Evolutionary conservation across 2,888 invertebrate genomes (phyloP), one percentile per base, ranked within the genome.

Genomic region (Alitta virens): DNA sequence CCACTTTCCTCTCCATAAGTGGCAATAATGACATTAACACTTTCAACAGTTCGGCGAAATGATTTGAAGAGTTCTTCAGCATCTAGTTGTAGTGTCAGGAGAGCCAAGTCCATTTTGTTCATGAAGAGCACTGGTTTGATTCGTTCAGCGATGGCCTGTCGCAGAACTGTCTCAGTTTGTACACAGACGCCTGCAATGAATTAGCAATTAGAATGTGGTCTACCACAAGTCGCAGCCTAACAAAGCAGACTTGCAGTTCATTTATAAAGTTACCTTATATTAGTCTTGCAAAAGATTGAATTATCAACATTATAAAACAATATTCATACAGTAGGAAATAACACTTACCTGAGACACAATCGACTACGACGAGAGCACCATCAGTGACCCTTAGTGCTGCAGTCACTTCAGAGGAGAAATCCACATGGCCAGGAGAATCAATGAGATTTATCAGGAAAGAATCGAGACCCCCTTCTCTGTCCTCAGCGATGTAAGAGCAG

Each of bases 361-460:
- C 99, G 7, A 99, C 99, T 56, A 99, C 99, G 60, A 99, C 99
- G 65, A 99, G 89, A 76, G 99, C 99, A 83, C 99, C 99, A 85
- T 99, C 99, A 79, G 99, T 99, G 56, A 99, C 99, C 87, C 99
- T 94, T 71, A 99, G 91, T 74, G 99, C 99, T 77, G 99, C 99
- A 60, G 99, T 99, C 72, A 99, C 99, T 86, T 99, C 98, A 71
- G 95, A 96, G 2, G 98, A 98, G 87, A 99, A 99, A 85, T 99
- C 99, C 80, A 99, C 99, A 91, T 99, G 99, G 72, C 99, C 99
- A 73, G 99, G 99, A 23, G 99, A 99, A 85, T 99, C 99, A 76
- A 99, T 99, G 85, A 99, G 86, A 84, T 99, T 99, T 86, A 99
- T 99, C 85, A 99, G 91, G 88, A 99, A 99, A 85, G 96, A n/a